Conservation (phyloP, 2,797 vertebrate species). For the Antrozous pallidus region DNA sequence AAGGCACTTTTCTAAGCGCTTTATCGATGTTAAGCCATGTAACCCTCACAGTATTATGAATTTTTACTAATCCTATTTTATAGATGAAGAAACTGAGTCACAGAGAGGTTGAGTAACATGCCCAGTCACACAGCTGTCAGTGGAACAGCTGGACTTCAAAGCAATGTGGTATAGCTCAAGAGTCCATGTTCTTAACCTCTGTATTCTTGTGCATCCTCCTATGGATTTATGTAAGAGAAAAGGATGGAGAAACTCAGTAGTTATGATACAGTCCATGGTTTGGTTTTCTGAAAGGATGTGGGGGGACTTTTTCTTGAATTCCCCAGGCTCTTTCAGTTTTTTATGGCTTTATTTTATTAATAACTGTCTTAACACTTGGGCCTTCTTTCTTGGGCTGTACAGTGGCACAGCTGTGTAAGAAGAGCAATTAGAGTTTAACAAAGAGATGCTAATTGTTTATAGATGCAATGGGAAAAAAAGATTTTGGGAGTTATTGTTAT, state of each 20-base stretch:
- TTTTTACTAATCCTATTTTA: neutral
- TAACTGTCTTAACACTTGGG: conserved; percentile 64
- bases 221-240: conserved; percentile 10
- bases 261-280: neutral
- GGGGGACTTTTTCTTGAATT: conserved; percentile 50
- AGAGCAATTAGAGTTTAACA: conserved; percentile 81
- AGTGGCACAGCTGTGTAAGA: conserved; percentile 81
- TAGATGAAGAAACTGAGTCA: neutral
- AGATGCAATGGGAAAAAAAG: conserved; percentile 76
- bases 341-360: conserved; percentile 65
- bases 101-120: neutral
- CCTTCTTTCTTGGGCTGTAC: conserved; percentile 70
- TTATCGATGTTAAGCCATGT: neutral
- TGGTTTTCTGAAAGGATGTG: conserved; percentile 37
- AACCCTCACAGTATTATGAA: neutral
- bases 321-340: conserved; percentile 19
- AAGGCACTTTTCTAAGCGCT: neutral
- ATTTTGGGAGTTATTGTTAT: conserved; percentile 79
- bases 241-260: neutral
- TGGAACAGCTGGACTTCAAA: neutral
- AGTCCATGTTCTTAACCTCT: neutral
- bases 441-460: conserved; percentile 83
- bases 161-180: neutral
- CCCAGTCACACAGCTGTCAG: neutral
- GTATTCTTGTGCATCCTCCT: neutral